phyloP scores from a whole-genome alignment of 2,888 invertebrate species.

The Sipha maydis region DNA sequence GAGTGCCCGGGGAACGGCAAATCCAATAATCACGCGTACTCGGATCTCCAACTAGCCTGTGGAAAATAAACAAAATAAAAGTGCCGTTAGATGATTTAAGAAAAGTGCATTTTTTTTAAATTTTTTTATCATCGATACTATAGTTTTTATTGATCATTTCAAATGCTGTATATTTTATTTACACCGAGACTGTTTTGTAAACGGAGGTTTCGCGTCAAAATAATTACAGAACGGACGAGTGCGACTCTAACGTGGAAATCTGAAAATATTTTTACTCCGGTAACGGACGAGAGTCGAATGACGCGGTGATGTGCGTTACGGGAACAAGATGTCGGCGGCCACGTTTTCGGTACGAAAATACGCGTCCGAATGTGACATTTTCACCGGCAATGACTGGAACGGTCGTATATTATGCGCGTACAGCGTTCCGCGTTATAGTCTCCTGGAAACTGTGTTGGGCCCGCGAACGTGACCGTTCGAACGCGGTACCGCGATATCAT shows the following conservation, averaged over 20 bases:
- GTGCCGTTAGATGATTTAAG: neutral
- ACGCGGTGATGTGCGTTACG: too few relatives aligned
- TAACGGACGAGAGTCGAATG: too few relatives aligned
- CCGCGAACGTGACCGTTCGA: neutral
- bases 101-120: too few relatives aligned
- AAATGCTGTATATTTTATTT: too few relatives aligned
- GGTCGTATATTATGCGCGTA: neutral
- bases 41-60: conserved; percentile 91
- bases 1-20: conserved; percentile 60
- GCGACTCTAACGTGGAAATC: too few relatives aligned
- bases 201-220: too few relatives aligned
- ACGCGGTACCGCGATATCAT: neutral
- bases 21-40: conserved; percentile 83
- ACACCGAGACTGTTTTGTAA: too few relatives aligned
- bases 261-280: too few relatives aligned
- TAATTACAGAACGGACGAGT: too few relatives aligned
- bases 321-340: too few relatives aligned
- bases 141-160: too few relatives aligned
- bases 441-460: neutral
- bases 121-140: too few relatives aligned
- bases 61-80: conserved; percentile 69
- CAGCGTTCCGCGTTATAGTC: neutral
- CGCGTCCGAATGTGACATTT: neutral
- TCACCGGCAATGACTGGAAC: neutral
- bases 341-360: neutral